Evolutionary conservation across 2,113 vertebrate species (phyloP).

Genomic region (Coracopsis vasa): DNA sequence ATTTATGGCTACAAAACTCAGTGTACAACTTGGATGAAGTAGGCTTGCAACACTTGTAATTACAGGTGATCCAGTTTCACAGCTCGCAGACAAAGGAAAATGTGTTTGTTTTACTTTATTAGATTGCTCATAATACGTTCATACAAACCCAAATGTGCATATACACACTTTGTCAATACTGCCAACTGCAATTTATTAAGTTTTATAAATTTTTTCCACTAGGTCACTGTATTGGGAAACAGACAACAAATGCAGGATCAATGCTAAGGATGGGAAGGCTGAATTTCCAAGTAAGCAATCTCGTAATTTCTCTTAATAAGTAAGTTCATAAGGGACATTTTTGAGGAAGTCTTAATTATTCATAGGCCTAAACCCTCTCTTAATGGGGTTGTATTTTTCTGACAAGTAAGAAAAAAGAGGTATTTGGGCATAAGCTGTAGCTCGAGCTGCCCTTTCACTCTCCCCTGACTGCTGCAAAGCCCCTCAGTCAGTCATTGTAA

Average conservation of each 20-base stretch:
- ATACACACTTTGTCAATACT: constrained; percentile 37
- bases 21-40: not conserved
- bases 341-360: not conserved
- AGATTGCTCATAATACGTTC: constrained; percentile 12
- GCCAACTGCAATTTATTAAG: constrained; percentile 52
- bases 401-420: not conserved
- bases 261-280: not conserved
- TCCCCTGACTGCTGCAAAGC: not conserved
- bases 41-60: not conserved
- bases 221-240: not conserved
- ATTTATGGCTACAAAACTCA: not conserved
- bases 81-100: constrained; percentile 50
- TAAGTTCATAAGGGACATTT: not conserved
- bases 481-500: constrained; percentile 11
- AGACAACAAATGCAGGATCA: not conserved
- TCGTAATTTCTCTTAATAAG: not conserved
- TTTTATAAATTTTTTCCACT: constrained; percentile 36
- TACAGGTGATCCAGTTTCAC: constrained; percentile 46
- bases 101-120: constrained; percentile 55
- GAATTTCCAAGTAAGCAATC: not conserved
- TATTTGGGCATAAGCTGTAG: not conserved
- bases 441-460: not conserved
- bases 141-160: not conserved
- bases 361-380: not conserved
- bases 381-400: not conserved